Conservation (phyloP, 1,140 invertebrate species). For the Tetragnatha versicolor region DNA sequence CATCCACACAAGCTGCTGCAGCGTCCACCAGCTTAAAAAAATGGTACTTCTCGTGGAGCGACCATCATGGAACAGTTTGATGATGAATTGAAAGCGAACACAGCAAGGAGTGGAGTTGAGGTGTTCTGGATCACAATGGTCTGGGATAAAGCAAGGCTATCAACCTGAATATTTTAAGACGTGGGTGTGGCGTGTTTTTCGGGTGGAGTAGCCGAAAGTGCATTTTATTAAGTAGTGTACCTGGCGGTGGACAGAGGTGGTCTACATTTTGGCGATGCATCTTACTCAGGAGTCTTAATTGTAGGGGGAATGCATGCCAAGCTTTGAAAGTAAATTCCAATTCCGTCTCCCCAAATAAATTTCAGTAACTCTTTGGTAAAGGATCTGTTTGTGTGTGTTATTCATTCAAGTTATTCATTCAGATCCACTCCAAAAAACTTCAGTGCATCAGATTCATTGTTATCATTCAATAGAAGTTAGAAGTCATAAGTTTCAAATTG, state of each 20-base stretch:
- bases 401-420: too few species aligned
- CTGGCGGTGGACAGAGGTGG: neutral
- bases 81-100: neutral
- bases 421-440: too few species aligned
- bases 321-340: neutral
- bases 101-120: neutral
- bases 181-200: constrained; percentile 34
- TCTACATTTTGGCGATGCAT: neutral
- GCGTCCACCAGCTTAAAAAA: neutral
- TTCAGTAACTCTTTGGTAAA: too few species aligned
- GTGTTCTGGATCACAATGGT: constrained; percentile 31
- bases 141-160: constrained; percentile 22
- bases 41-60: neutral
- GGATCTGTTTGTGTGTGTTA: too few species aligned
- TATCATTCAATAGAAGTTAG: too few species aligned
- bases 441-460: too few species aligned
- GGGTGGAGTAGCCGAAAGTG: constrained; percentile 22
- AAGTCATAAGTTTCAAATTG: too few species aligned
- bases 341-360: neutral
- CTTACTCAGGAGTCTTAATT: neutral
- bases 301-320: neutral
- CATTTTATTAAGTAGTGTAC: neutral
- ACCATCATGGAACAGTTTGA: neutral
- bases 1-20: neutral
- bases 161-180: constrained; percentile 31